These are phyloP conservation scores for Brachionus rubens DNA, from an alignment of 1,140 invertebrate species.

Conservation along the genomic window DNA sequence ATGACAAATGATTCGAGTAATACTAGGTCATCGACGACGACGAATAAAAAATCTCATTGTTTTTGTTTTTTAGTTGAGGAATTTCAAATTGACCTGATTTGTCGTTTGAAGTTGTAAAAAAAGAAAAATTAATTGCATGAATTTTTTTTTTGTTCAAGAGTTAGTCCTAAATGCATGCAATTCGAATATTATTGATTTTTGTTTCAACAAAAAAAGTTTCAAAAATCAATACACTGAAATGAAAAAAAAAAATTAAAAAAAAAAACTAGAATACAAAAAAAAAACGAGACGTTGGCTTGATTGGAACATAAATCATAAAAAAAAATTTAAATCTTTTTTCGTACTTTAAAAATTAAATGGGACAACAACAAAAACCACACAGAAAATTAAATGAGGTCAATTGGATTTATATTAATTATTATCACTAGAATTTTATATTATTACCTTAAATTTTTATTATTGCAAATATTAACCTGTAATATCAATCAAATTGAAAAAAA, in stretches of 20 bases:
- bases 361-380: constrained; percentile 1
- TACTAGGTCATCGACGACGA: constrained; percentile 13
- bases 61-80: neutral
- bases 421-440: constrained; percentile 29
- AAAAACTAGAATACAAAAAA: neutral
- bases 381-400: constrained; percentile 24
- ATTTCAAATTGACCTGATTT: constrained; percentile 26
- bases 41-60: too few species aligned
- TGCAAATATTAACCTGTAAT: constrained; percentile 41
- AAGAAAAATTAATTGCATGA: constrained; percentile 6
- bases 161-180: neutral
- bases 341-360: constrained; percentile 35
- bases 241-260: neutral
- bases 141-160: neutral
- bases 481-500: constrained; percentile 32
- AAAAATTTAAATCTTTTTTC: neutral
- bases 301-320: neutral
- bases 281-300: constrained; percentile 11
- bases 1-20: constrained; percentile 30
- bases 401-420: constrained; percentile 41
- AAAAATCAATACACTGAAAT: constrained; percentile 24
- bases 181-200: constrained; percentile 40
- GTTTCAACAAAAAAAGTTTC: constrained; percentile 10
- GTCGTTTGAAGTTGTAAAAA: neutral
- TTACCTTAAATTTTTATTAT: neutral